These are phyloP conservation scores for Lamellibrachia satsuma DNA, from an alignment of 2,888 invertebrate genomes.

Conservation along the genomic window DNA sequence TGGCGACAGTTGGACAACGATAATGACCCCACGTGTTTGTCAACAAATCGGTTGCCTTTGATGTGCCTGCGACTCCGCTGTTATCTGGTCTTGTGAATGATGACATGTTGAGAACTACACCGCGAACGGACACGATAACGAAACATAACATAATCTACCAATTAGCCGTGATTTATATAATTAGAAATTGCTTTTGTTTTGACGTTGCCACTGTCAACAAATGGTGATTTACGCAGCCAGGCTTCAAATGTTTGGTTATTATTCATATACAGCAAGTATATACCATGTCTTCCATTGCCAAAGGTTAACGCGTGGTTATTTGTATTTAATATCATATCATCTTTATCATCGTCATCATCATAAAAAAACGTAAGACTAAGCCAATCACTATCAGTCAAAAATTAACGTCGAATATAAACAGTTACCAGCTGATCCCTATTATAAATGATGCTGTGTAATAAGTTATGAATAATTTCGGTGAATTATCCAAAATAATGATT, in stretches of 20 bases:
- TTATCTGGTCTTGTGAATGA: not conserved
- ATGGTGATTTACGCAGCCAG: not conserved
- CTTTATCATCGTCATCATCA: not conserved
- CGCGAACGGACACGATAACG: not conserved
- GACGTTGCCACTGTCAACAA: not conserved
- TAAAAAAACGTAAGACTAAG: not conserved
- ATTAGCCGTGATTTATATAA: not conserved
- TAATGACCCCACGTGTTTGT: not conserved
- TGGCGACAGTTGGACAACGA: not conserved
- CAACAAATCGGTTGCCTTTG: constrained; percentile 2
- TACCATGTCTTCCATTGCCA: too few relatives aligned
- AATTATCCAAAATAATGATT: too few relatives aligned
- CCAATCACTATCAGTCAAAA: too few relatives aligned
- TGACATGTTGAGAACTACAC: not conserved
- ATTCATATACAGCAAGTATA: not conserved
- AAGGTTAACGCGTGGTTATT: too few relatives aligned
- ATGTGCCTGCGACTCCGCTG: not conserved
- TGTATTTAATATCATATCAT: too few relatives aligned
- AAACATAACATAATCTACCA: not conserved
- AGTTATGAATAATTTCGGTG: too few relatives aligned
- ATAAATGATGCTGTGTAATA: too few relatives aligned
- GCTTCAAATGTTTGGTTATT: not conserved
- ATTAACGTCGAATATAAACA: too few relatives aligned
- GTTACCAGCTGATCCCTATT: too few relatives aligned
- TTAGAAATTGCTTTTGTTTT: not conserved